Conservation (phyloP, 2,113 vertebrate species). For the Indicator indicator region DNA sequence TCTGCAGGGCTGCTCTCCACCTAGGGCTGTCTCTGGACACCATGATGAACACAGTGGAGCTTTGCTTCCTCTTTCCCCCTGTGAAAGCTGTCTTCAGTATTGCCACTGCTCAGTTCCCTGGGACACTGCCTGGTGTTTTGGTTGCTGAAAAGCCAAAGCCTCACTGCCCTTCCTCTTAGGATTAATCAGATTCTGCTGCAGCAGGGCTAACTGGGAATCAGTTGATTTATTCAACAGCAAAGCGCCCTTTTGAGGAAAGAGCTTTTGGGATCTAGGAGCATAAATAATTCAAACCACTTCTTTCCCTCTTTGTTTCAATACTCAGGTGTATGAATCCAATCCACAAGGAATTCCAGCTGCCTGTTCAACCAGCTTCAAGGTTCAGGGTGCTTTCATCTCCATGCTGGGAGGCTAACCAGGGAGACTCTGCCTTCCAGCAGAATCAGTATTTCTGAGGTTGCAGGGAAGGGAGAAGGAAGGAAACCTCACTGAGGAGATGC, state of each 20-base stretch:
- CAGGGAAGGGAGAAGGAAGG: neutral
- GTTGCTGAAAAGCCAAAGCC: neutral
- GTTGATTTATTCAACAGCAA: conserved; percentile 49
- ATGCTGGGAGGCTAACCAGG: neutral
- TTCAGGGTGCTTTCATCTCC: neutral
- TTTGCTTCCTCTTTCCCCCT: neutral
- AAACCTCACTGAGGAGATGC: neutral
- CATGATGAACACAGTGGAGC: neutral
- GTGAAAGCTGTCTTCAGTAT: neutral
- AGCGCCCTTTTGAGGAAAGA: neutral
- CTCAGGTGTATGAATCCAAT: conserved; percentile 27
- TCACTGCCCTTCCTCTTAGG: conserved; percentile 5
- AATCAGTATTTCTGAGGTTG: neutral
- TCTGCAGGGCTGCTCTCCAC: too few relatives aligned
- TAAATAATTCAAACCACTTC: conserved; percentile 46
- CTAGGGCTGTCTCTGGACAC: too few relatives aligned
- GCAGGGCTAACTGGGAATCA: neutral
- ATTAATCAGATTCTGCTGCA: conserved; percentile 5
- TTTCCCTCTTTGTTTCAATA: conserved; percentile 34
- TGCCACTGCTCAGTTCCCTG: neutral
- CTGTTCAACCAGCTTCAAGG: neutral
- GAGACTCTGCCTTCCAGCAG: neutral
- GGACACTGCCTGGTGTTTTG: neutral
- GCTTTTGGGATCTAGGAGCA: conserved; percentile 5
- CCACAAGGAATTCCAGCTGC: neutral